These are phyloP conservation scores for Dascyllus trimaculatus DNA, from an alignment of 2,113 vertebrate species.

Conservation along the genomic window DNA sequence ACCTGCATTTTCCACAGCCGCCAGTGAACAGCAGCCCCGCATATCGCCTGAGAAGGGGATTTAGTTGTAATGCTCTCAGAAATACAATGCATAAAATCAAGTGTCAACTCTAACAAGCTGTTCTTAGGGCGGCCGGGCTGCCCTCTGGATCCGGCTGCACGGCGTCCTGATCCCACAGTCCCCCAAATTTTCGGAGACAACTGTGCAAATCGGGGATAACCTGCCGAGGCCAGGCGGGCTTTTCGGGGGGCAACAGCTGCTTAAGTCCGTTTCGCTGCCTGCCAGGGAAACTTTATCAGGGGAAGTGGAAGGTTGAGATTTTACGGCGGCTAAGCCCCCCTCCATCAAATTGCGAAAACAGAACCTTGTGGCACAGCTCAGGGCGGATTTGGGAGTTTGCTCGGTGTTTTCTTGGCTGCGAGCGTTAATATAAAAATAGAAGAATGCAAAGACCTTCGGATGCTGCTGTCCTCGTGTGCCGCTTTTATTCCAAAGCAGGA, in stretches of 20 bases:
- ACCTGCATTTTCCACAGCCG: conserved; percentile 68
- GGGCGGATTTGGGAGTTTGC: conserved; percentile 63
- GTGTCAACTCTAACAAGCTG: conserved; percentile 78
- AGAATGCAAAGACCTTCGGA: conserved; percentile 46
- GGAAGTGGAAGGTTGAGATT: conserved; percentile 73
- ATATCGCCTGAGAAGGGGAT: conserved; percentile 65
- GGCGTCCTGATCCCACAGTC: conserved; percentile 61
- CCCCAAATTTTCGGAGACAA: conserved; percentile 66
- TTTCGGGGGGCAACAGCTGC: conserved; percentile 76
- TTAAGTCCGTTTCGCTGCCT: conserved; percentile 32
- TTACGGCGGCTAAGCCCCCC: conserved; percentile 65
- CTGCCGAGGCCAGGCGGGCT: conserved; percentile 61
- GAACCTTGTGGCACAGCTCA: conserved; percentile 74
- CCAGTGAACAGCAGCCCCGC: conserved; percentile 48
- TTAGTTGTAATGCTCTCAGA: conserved; percentile 76
- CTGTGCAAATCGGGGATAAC: conserved; percentile 73
- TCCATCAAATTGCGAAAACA: conserved; percentile 73
- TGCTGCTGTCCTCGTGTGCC: conserved; percentile 44
- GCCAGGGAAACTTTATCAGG: conserved; percentile 68
- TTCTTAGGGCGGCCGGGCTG: conserved; percentile 44
- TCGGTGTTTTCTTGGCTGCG: conserved; percentile 46
- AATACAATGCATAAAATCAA: conserved; percentile 76
- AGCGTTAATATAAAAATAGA: conserved; percentile 63
- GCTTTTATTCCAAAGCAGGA: conserved; percentile 14
- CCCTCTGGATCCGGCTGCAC: conserved; percentile 18